These are phyloP conservation scores for Ctenomys sociabilis DNA, from an alignment of 2,113 vertebrate species.

Conservation along the genomic window DNA sequence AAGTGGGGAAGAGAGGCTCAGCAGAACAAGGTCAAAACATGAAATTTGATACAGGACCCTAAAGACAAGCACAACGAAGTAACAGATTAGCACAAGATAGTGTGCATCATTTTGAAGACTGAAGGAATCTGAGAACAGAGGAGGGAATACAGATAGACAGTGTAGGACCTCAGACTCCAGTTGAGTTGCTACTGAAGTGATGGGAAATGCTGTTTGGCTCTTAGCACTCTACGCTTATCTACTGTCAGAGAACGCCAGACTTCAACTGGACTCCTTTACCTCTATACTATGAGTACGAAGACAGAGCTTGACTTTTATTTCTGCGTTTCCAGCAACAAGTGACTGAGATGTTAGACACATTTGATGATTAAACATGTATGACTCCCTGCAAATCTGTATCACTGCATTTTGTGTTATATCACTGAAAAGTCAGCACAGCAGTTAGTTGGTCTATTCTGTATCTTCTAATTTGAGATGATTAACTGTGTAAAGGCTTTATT, in stretches of 20 bases:
- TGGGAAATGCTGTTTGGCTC: background rate
- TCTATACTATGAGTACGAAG: background rate
- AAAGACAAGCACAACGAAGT: background rate
- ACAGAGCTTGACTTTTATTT: background rate
- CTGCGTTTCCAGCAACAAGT: background rate
- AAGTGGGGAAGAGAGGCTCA: background rate
- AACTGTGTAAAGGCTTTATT: slow-evolving; percentile 69
- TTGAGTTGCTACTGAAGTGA: background rate
- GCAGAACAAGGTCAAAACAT: background rate
- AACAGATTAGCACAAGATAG: background rate
- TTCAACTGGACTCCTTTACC: background rate
- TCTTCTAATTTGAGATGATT: slow-evolving; percentile 7
- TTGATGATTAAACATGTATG: background rate
- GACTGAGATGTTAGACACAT: background rate
- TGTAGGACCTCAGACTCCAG: background rate
- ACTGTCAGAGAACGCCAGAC: background rate
- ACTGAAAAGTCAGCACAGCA: background rate
- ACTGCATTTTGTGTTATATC: background rate
- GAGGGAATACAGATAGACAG: background rate
- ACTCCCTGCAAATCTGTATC: background rate
- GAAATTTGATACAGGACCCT: background rate
- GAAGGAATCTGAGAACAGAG: background rate
- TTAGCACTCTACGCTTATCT: background rate
- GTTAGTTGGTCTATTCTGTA: background rate
- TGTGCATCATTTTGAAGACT: background rate